Evolutionary conservation across 2,888 invertebrate genomes (phyloP), one percentile per base, ranked within the genome.

Genomic region (Napeogenes inachia): DNA sequence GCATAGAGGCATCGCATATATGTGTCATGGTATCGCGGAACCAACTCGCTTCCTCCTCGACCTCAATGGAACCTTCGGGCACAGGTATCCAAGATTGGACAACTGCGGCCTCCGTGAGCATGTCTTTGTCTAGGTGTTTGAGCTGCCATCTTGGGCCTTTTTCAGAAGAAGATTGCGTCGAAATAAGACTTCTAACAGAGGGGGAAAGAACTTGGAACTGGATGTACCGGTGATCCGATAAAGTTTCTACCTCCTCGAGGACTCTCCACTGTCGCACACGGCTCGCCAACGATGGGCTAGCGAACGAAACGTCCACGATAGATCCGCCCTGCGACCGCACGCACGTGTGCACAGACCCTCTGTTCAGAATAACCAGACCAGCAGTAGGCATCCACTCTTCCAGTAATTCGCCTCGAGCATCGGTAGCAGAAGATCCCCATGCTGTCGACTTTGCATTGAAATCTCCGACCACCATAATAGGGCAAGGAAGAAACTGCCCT

Each of bases 301-400:
- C 65, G 32, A 68, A 64, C 10, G 70, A 45, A 2, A 70, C 3
- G 45, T 70, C 68, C 30, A 70, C 69, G 4, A 69, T 68, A 1
- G 71, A 72, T 1, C 63, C 68, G 2, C 73, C 71, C 13, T 63
- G 54, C 6, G 54, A 61, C 8, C 70, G 66, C 32, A 72, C 69
- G n/a, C 69, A 73, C 0, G 72, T 72, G 55, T 60, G 33, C 0
- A 59, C 57, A 4, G 65, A 61, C 0, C 71, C 72, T 10, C 54
- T 54, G 46, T 72, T 72, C 0, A 65, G 10, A 0, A 69, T 12
- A 0, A 55, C 3, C 0, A 73, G 64, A 0, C 67, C 70, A 4
- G 54, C 45, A 0, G 33, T n/a, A 3, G 38, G 47, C 45, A 45
- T 21, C 71, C 71, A 71, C 1, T 62, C 66, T 32, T 66, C 68